phyloP scores from a whole-genome alignment of 2,797 vertebrate species.

The Acanthurus lineatus region DNA sequence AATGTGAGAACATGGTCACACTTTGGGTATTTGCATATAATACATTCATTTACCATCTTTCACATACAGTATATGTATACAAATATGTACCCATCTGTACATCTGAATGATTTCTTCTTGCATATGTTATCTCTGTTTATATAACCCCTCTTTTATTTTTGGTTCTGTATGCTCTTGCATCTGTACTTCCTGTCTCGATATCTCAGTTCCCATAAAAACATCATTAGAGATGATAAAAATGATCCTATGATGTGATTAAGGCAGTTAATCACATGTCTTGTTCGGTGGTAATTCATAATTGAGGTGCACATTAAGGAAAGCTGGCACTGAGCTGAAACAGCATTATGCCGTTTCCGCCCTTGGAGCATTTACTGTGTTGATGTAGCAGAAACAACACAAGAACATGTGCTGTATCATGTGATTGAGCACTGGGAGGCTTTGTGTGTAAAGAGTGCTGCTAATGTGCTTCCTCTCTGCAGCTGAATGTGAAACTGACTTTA shows the following conservation, averaged over 20 bases:
- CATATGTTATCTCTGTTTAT: neutral
- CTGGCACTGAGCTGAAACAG: conserved; percentile 12
- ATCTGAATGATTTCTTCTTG: neutral
- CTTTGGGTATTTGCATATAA: too few relatives aligned
- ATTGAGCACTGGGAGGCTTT: conserved; percentile 41
- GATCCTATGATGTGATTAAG: neutral
- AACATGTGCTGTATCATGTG: conserved; percentile 70
- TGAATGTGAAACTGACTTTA: neutral
- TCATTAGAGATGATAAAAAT: neutral
- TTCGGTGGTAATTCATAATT: neutral
- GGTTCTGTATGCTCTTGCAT: neutral
- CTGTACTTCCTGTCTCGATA: neutral
- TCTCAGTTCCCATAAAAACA: neutral
- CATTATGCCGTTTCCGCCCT: conserved; percentile 2
- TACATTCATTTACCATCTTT: too few relatives aligned
- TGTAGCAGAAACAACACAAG: conserved; percentile 40
- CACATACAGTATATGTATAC: neutral
- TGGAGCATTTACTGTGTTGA: conserved; percentile 1
- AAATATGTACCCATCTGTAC: too few relatives aligned
- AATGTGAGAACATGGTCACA: neutral
- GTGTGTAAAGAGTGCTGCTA: conserved; percentile 25
- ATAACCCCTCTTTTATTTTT: neutral
- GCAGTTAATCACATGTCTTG: neutral
- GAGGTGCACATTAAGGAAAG: neutral
- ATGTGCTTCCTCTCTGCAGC: conserved; percentile 29